phyloP scores from a whole-genome alignment of 2,113 vertebrate genomes.

The Phalacrocorax carbo region DNA sequence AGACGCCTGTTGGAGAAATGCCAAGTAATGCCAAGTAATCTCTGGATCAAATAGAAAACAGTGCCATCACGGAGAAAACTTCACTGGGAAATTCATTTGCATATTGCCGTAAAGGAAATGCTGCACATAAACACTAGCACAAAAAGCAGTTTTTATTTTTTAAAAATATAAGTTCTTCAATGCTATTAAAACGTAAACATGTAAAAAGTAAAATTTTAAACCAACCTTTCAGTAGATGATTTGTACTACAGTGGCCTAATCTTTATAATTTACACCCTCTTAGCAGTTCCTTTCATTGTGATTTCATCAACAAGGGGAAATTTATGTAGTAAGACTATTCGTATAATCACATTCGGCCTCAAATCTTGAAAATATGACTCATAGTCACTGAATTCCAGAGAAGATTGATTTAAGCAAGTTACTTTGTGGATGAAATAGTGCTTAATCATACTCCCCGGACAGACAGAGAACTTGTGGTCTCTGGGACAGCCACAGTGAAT shows the following conservation, averaged over 20 bases:
- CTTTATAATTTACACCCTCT: background rate
- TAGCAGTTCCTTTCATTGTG: background rate
- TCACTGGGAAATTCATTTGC: background rate
- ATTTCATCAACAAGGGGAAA: background rate
- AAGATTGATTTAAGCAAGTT: background rate
- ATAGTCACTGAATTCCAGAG: background rate
- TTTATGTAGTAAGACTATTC: background rate
- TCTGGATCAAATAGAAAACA: background rate
- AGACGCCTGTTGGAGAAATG: background rate
- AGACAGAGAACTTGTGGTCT: background rate
- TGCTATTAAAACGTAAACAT: background rate
- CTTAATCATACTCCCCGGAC: background rate
- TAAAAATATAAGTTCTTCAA: background rate
- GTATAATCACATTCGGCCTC: background rate
- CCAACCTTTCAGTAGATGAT: background rate
- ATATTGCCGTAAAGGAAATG: background rate
- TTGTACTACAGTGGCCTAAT: background rate
- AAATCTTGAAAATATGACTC: background rate
- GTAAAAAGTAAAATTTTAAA: background rate
- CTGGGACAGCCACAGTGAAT: background rate
- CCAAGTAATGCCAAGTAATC: background rate
- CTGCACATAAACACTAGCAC: background rate
- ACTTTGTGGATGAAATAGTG: background rate
- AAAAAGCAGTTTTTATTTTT: background rate
- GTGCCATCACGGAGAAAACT: background rate